These are phyloP conservation scores for Melinaea marsaeus DNA, from an alignment of 2,888 invertebrate species.

Conservation along the genomic window DNA sequence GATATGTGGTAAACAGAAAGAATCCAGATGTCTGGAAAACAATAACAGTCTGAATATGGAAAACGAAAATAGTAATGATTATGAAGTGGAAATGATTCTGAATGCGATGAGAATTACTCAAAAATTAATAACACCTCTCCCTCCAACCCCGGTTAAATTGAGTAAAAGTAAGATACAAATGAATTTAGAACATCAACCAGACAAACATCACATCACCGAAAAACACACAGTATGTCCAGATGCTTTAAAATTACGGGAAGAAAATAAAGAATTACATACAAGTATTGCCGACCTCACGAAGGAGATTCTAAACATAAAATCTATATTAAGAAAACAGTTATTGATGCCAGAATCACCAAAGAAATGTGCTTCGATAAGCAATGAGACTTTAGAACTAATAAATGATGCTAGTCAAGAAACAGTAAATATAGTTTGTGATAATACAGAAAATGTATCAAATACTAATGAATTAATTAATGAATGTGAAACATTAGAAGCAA, in stretches of 20 bases:
- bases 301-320: slow-evolving; percentile 40
- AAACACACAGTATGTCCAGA: slow-evolving; percentile 34
- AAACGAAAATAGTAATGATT: slow-evolving; percentile 41
- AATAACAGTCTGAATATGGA: slow-evolving; percentile 45
- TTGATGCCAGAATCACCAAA: slow-evolving; percentile 14
- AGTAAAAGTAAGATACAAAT: slow-evolving; percentile 15
- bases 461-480: neutral
- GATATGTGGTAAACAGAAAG: slow-evolving; percentile 27
- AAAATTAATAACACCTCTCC: slow-evolving; percentile 53
- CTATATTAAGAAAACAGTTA: slow-evolving; percentile 31
- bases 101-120: slow-evolving; percentile 47
- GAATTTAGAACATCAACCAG: slow-evolving; percentile 8
- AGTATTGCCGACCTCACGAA: slow-evolving; percentile 37
- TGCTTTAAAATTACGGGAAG: slow-evolving; percentile 38
- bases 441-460: slow-evolving; percentile 2
- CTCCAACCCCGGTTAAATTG: slow-evolving; percentile 45
- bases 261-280: slow-evolving; percentile 38
- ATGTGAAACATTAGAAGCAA: neutral
- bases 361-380: slow-evolving; percentile 8
- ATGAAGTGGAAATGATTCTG: slow-evolving; percentile 59
- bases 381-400: slow-evolving; percentile 11
- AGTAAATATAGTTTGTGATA: slow-evolving; percentile 12
- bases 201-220: slow-evolving; percentile 6
- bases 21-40: slow-evolving; percentile 46
- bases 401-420: slow-evolving; percentile 23